Conservation (phyloP, 2,113 vertebrate species). For the Isichthys henryi region DNA sequence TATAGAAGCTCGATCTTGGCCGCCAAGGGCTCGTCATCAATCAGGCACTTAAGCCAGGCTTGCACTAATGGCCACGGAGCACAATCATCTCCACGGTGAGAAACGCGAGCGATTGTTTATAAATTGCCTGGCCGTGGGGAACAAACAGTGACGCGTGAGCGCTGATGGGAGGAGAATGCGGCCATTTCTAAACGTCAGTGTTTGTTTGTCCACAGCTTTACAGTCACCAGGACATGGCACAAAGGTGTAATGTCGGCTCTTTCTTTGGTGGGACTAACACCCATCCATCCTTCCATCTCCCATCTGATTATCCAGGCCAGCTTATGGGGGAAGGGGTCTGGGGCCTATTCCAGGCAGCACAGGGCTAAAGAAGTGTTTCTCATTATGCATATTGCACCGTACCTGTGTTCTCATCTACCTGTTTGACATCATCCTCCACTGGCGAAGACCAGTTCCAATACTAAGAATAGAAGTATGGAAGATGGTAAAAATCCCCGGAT, state of each 20-base stretch:
- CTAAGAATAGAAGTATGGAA: not conserved
- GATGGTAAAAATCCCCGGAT: not conserved
- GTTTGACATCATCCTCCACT: not conserved
- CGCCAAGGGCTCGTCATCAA: conserved; percentile 59
- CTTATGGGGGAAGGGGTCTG: not conserved
- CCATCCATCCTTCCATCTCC: not conserved
- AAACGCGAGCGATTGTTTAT: conserved; percentile 70
- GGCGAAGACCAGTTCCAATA: not conserved
- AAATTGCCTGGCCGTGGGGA: conserved; percentile 64
- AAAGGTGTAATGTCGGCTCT: not conserved
- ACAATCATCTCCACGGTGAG: conserved; percentile 63
- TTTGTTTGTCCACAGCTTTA: conserved; percentile 4
- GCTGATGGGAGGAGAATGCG: conserved; percentile 25
- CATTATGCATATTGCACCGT: not conserved
- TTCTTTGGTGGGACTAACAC: not conserved
- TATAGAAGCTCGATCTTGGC: conserved; percentile 59
- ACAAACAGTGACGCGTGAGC: conserved; percentile 57
- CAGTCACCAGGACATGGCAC: not conserved
- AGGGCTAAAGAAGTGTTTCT: not conserved
- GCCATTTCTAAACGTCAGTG: not conserved
- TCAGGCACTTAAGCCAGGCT: conserved; percentile 52
- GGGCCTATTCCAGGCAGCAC: not conserved
- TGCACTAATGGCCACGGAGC: conserved; percentile 63
- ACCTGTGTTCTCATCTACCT: not conserved
- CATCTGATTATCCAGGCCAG: not conserved